Conservation (phyloP, 2,888 invertebrate species). For the Hololepta plana region DNA sequence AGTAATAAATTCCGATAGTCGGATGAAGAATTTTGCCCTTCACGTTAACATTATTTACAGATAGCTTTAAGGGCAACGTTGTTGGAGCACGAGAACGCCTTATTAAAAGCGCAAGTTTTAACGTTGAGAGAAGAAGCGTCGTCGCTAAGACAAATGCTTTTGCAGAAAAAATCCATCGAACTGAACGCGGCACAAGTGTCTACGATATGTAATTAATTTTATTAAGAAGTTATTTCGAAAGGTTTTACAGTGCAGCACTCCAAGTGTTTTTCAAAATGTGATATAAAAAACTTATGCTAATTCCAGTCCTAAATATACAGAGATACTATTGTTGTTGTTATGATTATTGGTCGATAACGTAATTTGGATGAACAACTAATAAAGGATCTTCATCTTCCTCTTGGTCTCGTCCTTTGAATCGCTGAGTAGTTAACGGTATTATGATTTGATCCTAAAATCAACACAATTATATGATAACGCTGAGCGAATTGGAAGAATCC, state of each 20-base stretch:
- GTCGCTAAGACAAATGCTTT: slow-evolving; percentile 46
- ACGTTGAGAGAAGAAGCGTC: slow-evolving; percentile 65
- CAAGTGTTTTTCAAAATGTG: neutral
- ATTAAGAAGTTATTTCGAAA: too few species aligned
- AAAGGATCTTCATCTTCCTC: slow-evolving; percentile 61
- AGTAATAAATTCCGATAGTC: slow-evolving; percentile 25
- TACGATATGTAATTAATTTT: too few species aligned
- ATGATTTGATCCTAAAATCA: slow-evolving; percentile 61
- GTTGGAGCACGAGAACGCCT: slow-evolving; percentile 75
- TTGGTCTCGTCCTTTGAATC: slow-evolving; percentile 30
- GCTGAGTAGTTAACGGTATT: slow-evolving; percentile 45
- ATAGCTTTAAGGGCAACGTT: slow-evolving; percentile 71
- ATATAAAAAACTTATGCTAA: neutral
- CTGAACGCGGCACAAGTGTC: too few species aligned
- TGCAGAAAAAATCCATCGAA: slow-evolving; percentile 27
- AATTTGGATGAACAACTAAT: slow-evolving; percentile 93
- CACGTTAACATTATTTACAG: slow-evolving; percentile 23
- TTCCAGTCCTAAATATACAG: slow-evolving; percentile 1
- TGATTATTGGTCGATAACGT: slow-evolving; percentile 50
- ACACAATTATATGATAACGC: slow-evolving; percentile 6
- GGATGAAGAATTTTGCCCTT: neutral
- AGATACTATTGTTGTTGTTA: too few species aligned
- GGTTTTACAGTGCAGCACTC: too few species aligned
- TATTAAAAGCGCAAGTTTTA: slow-evolving; percentile 63
- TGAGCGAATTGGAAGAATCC: slow-evolving; percentile 1